Evolutionary conservation across 2,113 vertebrate genomes (phyloP).

Genomic region (Bubo scandiacus): DNA sequence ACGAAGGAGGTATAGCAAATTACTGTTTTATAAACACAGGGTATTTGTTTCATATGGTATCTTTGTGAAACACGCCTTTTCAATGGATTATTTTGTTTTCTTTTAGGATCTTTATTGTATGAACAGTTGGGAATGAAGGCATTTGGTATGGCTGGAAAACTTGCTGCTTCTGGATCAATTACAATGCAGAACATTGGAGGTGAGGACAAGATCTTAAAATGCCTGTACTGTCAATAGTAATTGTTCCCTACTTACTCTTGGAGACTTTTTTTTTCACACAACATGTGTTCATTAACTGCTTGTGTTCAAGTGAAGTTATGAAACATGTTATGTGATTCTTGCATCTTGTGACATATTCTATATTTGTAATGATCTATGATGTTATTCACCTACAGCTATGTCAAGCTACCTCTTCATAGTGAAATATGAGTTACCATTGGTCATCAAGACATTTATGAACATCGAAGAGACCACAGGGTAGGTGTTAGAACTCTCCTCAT

Average conservation of each 20-base stretch:
- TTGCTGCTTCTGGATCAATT: slow-evolving; percentile 91
- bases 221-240: background rate
- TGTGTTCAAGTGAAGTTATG: slow-evolving; percentile 62
- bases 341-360: slow-evolving; percentile 64
- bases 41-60: background rate
- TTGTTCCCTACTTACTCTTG: slow-evolving; percentile 42
- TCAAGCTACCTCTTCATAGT: slow-evolving; percentile 99
- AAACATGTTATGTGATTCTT: slow-evolving; percentile 69
- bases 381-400: slow-evolving; percentile 88
- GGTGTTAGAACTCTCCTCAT: slow-evolving; percentile 76
- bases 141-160: slow-evolving; percentile 91
- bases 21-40: background rate
- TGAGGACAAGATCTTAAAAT: slow-evolving; percentile 57
- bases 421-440: slow-evolving; percentile 97
- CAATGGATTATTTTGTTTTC: background rate
- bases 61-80: background rate
- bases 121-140: slow-evolving; percentile 95
- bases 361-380: slow-evolving; percentile 78
- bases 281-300: slow-evolving; percentile 59
- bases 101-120: slow-evolving; percentile 88
- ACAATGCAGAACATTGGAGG: slow-evolving; percentile 99
- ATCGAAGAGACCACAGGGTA: slow-evolving; percentile 79
- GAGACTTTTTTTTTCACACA: slow-evolving; percentile 55
- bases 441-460: slow-evolving; percentile 88
- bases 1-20: slow-evolving; percentile 89